Percentiles rank a stretch among this genome's conserved stretches.
phyloP scores from a whole-genome alignment of 1,140 invertebrate genomes.

The Portunus trituberculatus region DNA sequence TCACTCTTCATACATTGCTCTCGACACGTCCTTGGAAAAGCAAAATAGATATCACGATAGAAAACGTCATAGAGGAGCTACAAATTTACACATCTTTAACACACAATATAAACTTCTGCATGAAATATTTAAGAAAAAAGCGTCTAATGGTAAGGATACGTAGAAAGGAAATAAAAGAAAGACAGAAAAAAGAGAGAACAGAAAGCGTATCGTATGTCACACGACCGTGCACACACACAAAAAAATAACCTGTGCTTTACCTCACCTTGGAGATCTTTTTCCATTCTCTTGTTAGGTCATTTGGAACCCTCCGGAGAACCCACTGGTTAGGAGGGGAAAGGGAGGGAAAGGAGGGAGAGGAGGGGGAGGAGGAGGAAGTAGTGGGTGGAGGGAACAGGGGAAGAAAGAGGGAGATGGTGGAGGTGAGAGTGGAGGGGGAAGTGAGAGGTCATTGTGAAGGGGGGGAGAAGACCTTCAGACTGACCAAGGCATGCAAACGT shows the following conservation, averaged over 20 bases:
- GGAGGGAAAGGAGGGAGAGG: background rate
- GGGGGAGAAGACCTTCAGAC: too few species aligned
- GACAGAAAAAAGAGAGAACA: background rate
- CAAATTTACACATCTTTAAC: too few species aligned
- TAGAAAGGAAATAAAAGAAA: too few species aligned
- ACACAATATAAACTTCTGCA: too few species aligned
- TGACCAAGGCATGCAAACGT: too few species aligned
- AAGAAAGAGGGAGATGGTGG: background rate
- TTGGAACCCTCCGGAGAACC: background rate
- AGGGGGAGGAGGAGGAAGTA: background rate
- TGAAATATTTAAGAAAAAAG: too few species aligned
- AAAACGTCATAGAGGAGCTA: background rate
- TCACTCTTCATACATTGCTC: background rate
- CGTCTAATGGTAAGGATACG: too few species aligned
- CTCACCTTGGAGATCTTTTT: background rate
- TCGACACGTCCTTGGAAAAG: conserved; percentile 13
- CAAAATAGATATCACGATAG: background rate
- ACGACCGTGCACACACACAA: background rate
- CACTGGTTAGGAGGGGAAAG: background rate
- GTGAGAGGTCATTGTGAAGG: background rate
- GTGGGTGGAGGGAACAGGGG: background rate
- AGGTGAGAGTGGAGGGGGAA: background rate
- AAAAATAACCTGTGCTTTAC: background rate
- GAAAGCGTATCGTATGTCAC: background rate
- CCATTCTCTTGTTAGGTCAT: background rate